phyloP scores from a whole-genome alignment of 2,113 vertebrate genomes.

The Lophotis ruficrista region DNA sequence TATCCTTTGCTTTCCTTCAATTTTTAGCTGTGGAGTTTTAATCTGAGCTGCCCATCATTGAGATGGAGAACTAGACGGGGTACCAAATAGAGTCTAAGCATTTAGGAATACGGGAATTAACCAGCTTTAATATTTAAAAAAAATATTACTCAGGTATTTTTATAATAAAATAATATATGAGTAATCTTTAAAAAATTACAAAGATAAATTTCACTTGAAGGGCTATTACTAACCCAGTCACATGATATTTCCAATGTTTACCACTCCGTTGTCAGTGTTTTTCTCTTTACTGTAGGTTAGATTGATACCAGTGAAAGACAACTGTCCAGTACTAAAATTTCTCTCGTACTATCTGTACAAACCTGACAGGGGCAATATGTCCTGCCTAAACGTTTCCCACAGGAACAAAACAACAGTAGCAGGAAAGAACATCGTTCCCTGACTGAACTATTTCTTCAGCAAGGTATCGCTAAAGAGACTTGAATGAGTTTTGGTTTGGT shows the following conservation, averaged over 20 bases:
- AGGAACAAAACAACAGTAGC: neutral
- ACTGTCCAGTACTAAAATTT: neutral
- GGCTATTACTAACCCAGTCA: neutral
- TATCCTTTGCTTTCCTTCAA: neutral
- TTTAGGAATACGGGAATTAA: neutral
- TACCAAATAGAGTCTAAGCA: neutral
- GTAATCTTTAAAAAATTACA: neutral
- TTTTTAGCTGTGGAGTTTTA: neutral
- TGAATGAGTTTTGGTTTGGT: neutral
- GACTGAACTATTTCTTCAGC: neutral
- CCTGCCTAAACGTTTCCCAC: neutral
- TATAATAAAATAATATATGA: neutral
- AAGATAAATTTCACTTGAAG: neutral
- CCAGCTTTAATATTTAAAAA: neutral
- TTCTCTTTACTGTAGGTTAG: neutral
- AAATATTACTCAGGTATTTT: neutral
- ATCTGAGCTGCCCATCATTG: neutral
- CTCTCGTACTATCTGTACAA: neutral
- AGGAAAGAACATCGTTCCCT: neutral
- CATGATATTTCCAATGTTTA: neutral
- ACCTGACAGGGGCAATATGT: neutral
- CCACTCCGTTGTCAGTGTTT: neutral
- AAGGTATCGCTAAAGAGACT: neutral
- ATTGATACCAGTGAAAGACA: neutral
- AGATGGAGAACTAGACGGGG: neutral